These are phyloP conservation scores for Dryobotodes eremita DNA, from an alignment of 2,888 invertebrate species.

Conservation along the genomic window DNA sequence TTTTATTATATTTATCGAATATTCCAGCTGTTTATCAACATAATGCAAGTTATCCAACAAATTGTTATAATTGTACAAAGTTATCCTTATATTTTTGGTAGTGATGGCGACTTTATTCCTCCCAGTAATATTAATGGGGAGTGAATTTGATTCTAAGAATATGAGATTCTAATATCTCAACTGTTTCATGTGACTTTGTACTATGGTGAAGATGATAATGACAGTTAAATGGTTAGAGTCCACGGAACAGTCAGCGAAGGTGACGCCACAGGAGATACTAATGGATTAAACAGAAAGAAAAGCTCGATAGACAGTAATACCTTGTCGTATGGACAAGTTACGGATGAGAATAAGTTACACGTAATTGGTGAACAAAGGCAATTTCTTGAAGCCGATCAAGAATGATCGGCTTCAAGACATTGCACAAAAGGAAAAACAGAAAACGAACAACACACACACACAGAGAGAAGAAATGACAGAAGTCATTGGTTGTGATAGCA, in stretches of 20 bases:
- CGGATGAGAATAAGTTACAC: not conserved
- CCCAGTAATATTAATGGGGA: conserved; percentile 28
- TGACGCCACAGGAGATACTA: accelerated
- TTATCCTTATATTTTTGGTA: conserved; percentile 35
- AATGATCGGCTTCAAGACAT: no score
- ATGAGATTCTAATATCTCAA: no score
- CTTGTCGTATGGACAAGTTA: not conserved
- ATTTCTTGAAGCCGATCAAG: conserved; percentile 35
- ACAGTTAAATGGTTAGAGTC: not conserved
- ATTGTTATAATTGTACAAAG: conserved; percentile 50
- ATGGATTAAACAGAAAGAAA: accelerated
- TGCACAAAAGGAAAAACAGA: no score
- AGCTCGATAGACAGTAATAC: no score
- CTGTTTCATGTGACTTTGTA: conserved; percentile 9
- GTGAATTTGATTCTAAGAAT: conserved; percentile 6
- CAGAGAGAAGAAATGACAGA: no score
- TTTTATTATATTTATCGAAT: conserved; percentile 1
- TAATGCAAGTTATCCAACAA: conserved; percentile 12
- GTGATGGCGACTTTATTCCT: not conserved
- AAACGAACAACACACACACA: no score
- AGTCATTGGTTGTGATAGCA: conserved; percentile 9
- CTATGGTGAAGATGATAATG: conserved; percentile 4
- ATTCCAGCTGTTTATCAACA: conserved; percentile 4
- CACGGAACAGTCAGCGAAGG: not conserved
- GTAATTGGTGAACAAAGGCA: not conserved